Percentiles rank a stretch among this genome's conserved stretches.
Conservation (phyloP, 2,797 vertebrate species). For the Petrocephalus sullivani region DNA sequence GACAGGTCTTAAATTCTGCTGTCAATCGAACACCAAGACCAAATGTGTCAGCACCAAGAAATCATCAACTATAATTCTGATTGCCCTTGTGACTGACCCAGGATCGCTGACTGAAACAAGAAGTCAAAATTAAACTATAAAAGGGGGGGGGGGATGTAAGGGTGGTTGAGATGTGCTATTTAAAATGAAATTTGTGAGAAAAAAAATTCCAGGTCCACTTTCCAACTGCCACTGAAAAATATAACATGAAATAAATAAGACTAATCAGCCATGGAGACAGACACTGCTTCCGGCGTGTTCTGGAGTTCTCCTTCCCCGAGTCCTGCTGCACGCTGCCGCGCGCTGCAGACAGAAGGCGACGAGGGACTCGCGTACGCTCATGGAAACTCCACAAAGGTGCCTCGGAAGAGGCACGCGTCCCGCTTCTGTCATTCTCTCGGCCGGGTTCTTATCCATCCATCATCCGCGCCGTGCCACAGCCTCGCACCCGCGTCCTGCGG, state of each 20-base stretch:
- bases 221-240: background rate
- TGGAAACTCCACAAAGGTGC: background rate
- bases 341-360: background rate
- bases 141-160: background rate
- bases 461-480: background rate
- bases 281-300: background rate
- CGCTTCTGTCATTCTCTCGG: background rate
- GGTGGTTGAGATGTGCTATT: background rate
- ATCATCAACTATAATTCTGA: slow-evolving; percentile 1
- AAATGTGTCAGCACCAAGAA: background rate
- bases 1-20: background rate
- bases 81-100: background rate
- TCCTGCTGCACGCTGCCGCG: background rate
- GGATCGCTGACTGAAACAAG: background rate
- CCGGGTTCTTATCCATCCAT: background rate
- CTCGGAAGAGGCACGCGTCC: background rate
- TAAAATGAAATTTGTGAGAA: background rate
- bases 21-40: background rate
- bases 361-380: background rate
- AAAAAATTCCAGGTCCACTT: background rate
- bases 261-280: background rate
- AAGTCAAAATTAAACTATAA: background rate
- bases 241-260: background rate
- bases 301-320: background rate
- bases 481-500: background rate